These are phyloP conservation scores for Neopipo cinnamomea DNA, from an alignment of 2,113 vertebrate genomes.

Conservation along the genomic window DNA sequence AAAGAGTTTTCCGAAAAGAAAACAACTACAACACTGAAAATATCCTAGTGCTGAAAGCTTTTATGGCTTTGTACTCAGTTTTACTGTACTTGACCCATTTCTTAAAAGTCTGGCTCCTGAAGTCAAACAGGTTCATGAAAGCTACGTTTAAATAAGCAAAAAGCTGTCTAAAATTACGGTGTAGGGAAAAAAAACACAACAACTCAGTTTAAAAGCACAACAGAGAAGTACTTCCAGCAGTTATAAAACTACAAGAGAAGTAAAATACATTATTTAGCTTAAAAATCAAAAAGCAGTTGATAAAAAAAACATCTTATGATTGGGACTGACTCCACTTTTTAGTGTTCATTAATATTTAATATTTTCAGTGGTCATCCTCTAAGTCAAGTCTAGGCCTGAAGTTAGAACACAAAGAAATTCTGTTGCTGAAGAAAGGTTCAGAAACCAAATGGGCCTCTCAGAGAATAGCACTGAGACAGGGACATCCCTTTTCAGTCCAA, in stretches of 20 bases:
- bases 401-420: not conserved
- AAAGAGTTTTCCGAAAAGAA: not conserved
- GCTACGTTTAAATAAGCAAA: slow-evolving; percentile 17
- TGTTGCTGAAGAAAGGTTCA: not conserved
- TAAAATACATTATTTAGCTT: not conserved
- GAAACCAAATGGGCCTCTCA: not conserved
- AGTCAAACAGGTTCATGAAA: not conserved
- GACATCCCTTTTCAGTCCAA: not conserved
- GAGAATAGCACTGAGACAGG: not conserved
- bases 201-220: not conserved
- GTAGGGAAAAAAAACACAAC: not conserved
- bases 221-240: not conserved
- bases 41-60: not conserved
- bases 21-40: not conserved
- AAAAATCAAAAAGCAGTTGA: not conserved
- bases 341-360: not conserved
- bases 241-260: not conserved
- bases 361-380: not conserved
- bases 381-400: not conserved
- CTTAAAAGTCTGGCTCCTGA: not conserved
- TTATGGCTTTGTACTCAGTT: not conserved
- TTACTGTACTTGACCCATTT: not conserved
- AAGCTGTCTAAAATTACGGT: not conserved
- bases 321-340: not conserved
- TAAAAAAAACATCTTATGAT: not conserved